A percentile compares a stretch with the other conserved stretches of the same genome.
Conservation (phyloP, 2,113 vertebrate genomes). For the Ailurus styani region DNA sequence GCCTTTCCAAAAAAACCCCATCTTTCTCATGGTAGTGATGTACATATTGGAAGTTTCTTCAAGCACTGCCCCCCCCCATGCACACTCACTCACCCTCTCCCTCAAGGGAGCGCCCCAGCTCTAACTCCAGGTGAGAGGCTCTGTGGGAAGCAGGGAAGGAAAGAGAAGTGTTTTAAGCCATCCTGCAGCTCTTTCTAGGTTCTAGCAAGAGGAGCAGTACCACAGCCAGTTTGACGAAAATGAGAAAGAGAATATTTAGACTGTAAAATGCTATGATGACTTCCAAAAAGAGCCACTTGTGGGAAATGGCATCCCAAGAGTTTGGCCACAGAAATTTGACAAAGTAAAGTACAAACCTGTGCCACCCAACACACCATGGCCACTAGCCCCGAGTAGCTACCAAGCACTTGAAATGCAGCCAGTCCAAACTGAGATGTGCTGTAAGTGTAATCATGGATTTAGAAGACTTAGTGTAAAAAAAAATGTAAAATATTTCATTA, state of each 20-base stretch:
- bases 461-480: background rate
- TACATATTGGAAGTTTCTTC: background rate
- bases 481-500: background rate
- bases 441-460: background rate
- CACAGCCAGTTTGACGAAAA: background rate
- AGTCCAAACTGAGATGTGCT: background rate
- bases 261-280: background rate
- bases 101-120: background rate
- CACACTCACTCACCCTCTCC: background rate
- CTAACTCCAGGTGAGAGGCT: background rate
- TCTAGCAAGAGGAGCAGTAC: background rate
- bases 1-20: background rate
- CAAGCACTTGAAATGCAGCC: background rate
- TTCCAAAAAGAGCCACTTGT: slow-evolving; percentile 22
- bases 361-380: background rate
- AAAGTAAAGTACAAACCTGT: background rate
- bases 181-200: background rate
- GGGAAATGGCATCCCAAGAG: background rate
- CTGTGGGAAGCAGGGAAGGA: background rate
- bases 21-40: background rate
- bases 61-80: background rate
- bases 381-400: background rate
- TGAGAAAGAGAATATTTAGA: background rate
- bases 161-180: background rate
- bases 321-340: background rate